Base-by-base conservation (phyloP, 64 coral and sea anemone species). In the Actinia tenebrosa region DNA sequence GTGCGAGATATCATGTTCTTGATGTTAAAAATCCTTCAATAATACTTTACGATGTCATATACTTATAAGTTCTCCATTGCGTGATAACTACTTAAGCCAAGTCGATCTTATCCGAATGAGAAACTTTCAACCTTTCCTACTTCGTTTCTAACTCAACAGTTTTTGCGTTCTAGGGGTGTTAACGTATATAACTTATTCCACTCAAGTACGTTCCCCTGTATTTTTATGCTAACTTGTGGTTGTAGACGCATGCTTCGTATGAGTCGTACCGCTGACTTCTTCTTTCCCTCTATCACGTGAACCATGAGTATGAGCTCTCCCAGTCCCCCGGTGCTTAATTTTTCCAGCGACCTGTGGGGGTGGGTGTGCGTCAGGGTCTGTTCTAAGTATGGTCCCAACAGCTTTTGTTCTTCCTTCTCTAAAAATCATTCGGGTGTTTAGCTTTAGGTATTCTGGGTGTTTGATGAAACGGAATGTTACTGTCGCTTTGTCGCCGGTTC, bases 321-420 rank as follows among this genome's bases (percentile, higher is more conserved):
- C 91, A 16, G 94, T 91, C 20, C 93, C 97, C 6, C 97, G 88
- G 9, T 95, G 97, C 87, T 99, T 99, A 26, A 88, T 52, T 88
- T 99, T 99, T 23, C 86, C 86, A 47, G 89, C 63, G 79, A 92
- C 87, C 30, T 82, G 89, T 56, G 90, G 93, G 37, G 93, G 93
- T 68, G 97, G 97, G 84, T 96, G 91, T 22, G 91, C 90, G 5
- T 90, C 64, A 0, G 97, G 91, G 56, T 95, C 93, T 66, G 89
- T 95, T 27, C 77, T 90, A 53, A 95, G 75, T 75, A 99, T 99
- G 15, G 93, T 95, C 14, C 97, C 97, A 26, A 99, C 97, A 83
- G 97, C 97, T 80, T 99, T 99, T n/a, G 97, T 99, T 85, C 97
- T 72, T 7, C 97, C 97, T 91, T 99, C 97, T 59, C 97, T 84